phyloP scores from a whole-genome alignment of 2,113 vertebrate species.

The Pedionomus torquatus region DNA sequence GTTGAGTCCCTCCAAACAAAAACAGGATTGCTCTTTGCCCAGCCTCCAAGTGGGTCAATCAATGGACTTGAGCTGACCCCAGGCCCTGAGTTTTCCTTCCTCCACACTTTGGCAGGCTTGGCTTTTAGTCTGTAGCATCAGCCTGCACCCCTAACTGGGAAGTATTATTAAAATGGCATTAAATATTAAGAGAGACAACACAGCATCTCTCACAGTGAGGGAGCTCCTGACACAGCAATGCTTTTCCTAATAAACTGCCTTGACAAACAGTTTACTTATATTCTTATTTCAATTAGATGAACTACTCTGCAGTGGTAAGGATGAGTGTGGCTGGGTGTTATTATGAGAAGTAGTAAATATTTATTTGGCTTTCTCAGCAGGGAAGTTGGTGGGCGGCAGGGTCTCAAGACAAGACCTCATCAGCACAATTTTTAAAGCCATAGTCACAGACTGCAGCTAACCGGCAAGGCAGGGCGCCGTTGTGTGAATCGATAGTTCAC shows the following conservation, averaged over 20 bases:
- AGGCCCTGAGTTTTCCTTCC: not conserved
- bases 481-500: not conserved
- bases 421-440: not conserved
- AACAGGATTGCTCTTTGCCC: not conserved
- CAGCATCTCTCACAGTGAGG: conserved; percentile 48
- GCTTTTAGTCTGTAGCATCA: conserved; percentile 17
- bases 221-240: conserved; percentile 65
- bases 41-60: not conserved
- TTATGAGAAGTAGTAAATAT: conserved; percentile 42
- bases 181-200: conserved; percentile 62
- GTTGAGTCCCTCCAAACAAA: not conserved
- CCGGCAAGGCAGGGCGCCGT: not conserved
- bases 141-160: conserved; percentile 23
- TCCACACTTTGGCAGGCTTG: not conserved
- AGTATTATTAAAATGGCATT: conserved; percentile 64
- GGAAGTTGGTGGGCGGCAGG: not conserved
- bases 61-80: not conserved
- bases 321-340: not conserved
- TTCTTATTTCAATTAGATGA: conserved; percentile 63
- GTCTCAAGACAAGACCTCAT: not conserved
- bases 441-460: not conserved
- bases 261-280: conserved; percentile 66
- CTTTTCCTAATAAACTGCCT: conserved; percentile 61
- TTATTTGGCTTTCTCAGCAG: not conserved
- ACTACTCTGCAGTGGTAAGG: not conserved